A percentile compares a stretch with the other conserved stretches of the same genome.
phyloP scores from a whole-genome alignment of 2,113 vertebrate species.

The Alethe castanea region DNA sequence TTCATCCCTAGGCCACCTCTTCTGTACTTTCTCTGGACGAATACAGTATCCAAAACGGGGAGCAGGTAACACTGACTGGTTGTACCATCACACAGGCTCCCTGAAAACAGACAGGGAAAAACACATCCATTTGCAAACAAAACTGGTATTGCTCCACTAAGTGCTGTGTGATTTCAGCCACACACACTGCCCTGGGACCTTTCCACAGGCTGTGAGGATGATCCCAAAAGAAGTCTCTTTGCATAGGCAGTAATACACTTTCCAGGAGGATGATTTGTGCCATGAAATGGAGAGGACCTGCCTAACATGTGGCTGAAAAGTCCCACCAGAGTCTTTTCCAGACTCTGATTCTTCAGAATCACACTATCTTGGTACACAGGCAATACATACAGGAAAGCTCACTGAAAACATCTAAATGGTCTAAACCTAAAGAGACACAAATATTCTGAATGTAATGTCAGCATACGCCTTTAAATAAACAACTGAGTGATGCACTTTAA shows the following conservation, averaged over 20 bases:
- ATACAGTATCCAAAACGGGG: slow-evolving; percentile 87
- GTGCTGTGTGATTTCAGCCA: neutral
- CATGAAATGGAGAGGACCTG: neutral
- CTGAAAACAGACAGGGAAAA: slow-evolving; percentile 62
- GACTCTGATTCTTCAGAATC: neutral
- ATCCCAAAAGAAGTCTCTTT: neutral
- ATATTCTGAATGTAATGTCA: neutral
- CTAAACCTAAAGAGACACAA: neutral
- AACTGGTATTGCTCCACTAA: neutral
- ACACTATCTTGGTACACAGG: neutral
- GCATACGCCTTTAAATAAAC: neutral
- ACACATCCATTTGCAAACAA: neutral
- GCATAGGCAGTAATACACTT: neutral
- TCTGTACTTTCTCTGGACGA: slow-evolving; percentile 76
- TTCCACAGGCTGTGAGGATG: neutral
- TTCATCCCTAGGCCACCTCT: slow-evolving; percentile 80
- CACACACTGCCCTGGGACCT: neutral
- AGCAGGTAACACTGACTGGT: slow-evolving; percentile 79
- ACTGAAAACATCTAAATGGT: neutral
- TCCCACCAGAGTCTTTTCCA: neutral
- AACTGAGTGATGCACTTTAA: neutral
- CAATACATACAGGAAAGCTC: neutral
- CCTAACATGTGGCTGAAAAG: neutral
- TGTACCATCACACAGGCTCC: slow-evolving; percentile 76
- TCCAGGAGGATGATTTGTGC: neutral